A percentile compares a stretch with the other conserved stretches of the same genome.
Conservation (phyloP, 1,140 invertebrate species). For the Drosophila jambulina region DNA sequence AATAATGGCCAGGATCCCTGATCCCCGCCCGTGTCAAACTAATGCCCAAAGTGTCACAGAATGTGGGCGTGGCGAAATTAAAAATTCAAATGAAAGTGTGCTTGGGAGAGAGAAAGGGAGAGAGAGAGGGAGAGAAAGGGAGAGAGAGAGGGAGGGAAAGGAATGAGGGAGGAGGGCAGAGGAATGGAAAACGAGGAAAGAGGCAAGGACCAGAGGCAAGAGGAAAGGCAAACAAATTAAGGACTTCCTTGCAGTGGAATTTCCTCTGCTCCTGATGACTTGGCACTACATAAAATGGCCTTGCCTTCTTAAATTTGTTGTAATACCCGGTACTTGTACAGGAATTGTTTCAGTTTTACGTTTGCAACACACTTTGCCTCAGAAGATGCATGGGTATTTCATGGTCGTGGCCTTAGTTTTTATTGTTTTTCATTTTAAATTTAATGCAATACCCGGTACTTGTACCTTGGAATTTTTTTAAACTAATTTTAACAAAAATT, state of each 20-base stretch:
- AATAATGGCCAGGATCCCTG: constrained; percentile 39
- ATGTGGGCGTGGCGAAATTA: constrained; percentile 63
- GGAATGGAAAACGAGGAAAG: background rate
- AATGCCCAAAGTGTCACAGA: constrained; percentile 74
- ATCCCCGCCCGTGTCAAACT: constrained; percentile 61
- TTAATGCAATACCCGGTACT: no score
- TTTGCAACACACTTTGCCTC: background rate
- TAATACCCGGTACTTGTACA: background rate
- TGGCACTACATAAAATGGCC: constrained; percentile 21
- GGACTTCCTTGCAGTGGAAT: constrained; percentile 61
- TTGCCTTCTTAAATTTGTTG: constrained; percentile 2
- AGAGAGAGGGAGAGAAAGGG: background rate
- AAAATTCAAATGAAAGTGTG: constrained; percentile 81
- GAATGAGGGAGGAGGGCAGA: background rate
- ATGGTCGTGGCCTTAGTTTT: background rate
- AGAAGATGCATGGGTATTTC: background rate
- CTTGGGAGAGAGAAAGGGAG: background rate
- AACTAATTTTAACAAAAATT: no score
- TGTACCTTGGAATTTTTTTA: no score
- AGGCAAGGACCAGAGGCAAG: constrained; percentile 1
- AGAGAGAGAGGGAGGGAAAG: background rate
- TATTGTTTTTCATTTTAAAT: constrained; percentile 3
- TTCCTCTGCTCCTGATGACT: constrained; percentile 37
- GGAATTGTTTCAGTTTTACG: background rate
- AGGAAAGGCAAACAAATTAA: constrained; percentile 66